These are phyloP conservation scores for Drosophila micromelanica DNA, from an alignment of 1,140 invertebrate species.

Conservation along the genomic window DNA sequence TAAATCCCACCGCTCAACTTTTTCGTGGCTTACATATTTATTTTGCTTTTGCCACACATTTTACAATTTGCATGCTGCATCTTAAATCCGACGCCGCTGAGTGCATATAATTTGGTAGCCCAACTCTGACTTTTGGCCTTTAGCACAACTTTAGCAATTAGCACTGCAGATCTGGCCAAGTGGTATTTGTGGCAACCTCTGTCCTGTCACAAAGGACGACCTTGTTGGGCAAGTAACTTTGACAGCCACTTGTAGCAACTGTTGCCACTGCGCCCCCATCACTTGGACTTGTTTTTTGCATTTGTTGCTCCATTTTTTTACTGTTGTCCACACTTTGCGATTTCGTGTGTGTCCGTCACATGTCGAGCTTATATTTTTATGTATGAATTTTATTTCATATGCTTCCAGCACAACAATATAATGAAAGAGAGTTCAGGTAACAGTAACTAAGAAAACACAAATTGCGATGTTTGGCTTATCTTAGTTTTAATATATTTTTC, in stretches of 20 bases:
- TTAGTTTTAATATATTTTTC: no score
- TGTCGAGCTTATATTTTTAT: neutral
- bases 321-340: slow-evolving; percentile 9
- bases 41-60: slow-evolving; percentile 31
- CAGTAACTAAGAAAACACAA: no score
- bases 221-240: slow-evolving; percentile 23
- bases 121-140: slow-evolving; percentile 27
- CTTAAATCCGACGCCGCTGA: slow-evolving; percentile 18
- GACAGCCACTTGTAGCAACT: slow-evolving; percentile 32
- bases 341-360: slow-evolving; percentile 1
- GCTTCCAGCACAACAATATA: no score
- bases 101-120: slow-evolving; percentile 68
- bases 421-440: no score
- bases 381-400: neutral
- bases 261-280: neutral
- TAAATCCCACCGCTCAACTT: neutral
- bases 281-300: slow-evolving; percentile 26
- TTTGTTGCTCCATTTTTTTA: slow-evolving; percentile 23
- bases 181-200: slow-evolving; percentile 38
- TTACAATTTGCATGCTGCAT: slow-evolving; percentile 34
- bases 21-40: slow-evolving; percentile 21
- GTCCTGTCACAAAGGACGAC: slow-evolving; percentile 45
- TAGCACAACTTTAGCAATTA: slow-evolving; percentile 73
- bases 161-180: slow-evolving; percentile 60
- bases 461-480: no score